phyloP scores from a whole-genome alignment of 2,797 vertebrate species.

The Glyptemys insculpta region DNA sequence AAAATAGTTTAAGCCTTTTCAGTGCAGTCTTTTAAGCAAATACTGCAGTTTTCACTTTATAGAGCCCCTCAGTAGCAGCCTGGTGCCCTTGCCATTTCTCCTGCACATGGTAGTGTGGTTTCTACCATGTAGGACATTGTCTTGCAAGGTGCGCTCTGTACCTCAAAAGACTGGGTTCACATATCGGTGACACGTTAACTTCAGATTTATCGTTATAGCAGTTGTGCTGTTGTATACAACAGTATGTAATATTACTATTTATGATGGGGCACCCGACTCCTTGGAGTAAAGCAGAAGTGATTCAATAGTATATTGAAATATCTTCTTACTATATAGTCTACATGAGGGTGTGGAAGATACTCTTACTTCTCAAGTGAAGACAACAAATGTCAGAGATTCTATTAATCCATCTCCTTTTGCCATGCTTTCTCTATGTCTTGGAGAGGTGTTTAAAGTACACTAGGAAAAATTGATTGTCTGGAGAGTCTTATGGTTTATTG shows the following conservation, averaged over 20 bases:
- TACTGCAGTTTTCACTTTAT: neutral
- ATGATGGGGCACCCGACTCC: neutral
- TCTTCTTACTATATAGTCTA: conserved; percentile 17
- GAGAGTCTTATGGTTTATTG: neutral
- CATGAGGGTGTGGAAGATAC: neutral
- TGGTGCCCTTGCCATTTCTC: neutral
- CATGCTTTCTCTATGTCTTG: neutral
- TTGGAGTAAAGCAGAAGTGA: neutral
- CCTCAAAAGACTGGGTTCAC: conserved; percentile 50
- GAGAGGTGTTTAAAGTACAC: neutral
- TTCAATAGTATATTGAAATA: conserved; percentile 8
- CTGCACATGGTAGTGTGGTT: neutral
- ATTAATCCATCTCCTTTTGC: neutral
- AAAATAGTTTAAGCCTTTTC: rapidly evolving
- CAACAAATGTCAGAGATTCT: neutral
- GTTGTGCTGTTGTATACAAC: conserved; percentile 57
- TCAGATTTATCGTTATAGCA: conserved; percentile 49
- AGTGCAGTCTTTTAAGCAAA: neutral
- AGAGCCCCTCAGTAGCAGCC: neutral
- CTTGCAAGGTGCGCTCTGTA: conserved; percentile 45
- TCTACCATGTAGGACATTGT: conserved; percentile 52
- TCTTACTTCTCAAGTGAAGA: neutral
- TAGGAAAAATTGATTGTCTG: rapidly evolving
- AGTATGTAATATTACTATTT: neutral
- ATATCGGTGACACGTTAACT: conserved; percentile 30